Evolutionary conservation across 2,888 invertebrate genomes (phyloP), one percentile per base, ranked within the genome.

Genomic region (Terebella lapidaria): DNA sequence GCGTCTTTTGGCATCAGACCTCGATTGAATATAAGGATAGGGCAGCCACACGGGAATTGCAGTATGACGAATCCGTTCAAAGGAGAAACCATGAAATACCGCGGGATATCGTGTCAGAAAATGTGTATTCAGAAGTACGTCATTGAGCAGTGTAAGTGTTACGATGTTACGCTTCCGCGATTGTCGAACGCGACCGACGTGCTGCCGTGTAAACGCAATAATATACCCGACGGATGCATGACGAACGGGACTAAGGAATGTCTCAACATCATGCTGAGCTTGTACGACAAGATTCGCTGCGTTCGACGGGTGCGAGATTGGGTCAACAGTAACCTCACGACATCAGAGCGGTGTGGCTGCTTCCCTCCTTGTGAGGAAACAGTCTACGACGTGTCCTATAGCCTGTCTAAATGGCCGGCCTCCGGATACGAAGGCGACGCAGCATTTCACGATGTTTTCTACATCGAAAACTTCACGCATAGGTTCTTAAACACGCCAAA

Each of bases 401-500:
- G 63, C 49, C 62, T 67, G 5, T 62, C 67, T 3, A 67, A 67
- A 55, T 67, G 67, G 67, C 67, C 67, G 45, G 67, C 67, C 10
- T 35, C 60, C 20, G 67, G 67, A 2, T 65, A 65, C 58, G 66
- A 67, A 29, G 67, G 67, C 1, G 67, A 67, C 58, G 66, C 67
- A 1, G 66, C 67, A 29, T 67, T 59, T 35, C 59, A 55, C 42
- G 66, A 67, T 35, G 57, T 67, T n/a, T 67, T 67, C 59, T 56
- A 61, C 54, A 62, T 67, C 24, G 63, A 58, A 28, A 28, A 60
- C 20, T 67, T 67, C 59, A 61, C 30, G 15, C 56, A 67, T 18
- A 55, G 67, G 5, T 67, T 67, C 54, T 26, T 45, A 25, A 47
- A 57, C 53, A 55, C 63, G 24, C 47, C 58, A 1, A 64, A 67